Evolutionary conservation across 1,140 invertebrate species (phyloP).

Genomic region (Paraescarpia echinospica): DNA sequence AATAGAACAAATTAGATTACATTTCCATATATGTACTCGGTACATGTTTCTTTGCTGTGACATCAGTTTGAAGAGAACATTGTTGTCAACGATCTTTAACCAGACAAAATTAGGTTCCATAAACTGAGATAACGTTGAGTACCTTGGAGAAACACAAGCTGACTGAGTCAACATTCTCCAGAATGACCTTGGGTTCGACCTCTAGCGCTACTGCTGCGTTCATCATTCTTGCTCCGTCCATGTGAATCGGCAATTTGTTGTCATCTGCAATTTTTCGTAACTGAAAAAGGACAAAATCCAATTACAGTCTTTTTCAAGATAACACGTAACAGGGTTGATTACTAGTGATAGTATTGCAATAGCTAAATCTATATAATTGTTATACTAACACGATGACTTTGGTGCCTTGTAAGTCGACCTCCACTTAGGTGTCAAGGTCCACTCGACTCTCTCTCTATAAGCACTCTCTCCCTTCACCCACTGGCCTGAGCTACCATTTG

Average conservation of each 20-base stretch:
- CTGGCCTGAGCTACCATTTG: no score
- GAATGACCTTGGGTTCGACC: conserved; percentile 67
- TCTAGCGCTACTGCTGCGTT: conserved; percentile 76
- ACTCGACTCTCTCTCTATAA: no score
- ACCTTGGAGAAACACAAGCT: conserved; percentile 61
- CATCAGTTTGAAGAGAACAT: not conserved
- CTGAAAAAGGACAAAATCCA: conserved; percentile 40
- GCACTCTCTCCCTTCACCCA: no score
- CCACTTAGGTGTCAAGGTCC: no score
- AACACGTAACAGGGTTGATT: not conserved
- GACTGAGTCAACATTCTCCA: conserved; percentile 74
- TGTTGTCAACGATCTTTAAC: not conserved
- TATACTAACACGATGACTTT: no score
- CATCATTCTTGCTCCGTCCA: conserved; percentile 92
- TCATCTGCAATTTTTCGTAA: conserved; percentile 68
- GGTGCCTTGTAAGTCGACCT: no score
- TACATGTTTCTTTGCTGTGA: not conserved
- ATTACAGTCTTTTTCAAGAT: not conserved
- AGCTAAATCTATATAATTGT: no score
- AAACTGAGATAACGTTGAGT: not conserved
- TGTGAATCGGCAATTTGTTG: conserved; percentile 73
- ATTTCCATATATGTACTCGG: not conserved
- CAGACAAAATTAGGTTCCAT: not conserved
- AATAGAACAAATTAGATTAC: not conserved
- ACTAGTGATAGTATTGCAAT: no score